Evolutionary conservation across 2,888 invertebrate species (phyloP).

Genomic region (Trachelus troglodyta): DNA sequence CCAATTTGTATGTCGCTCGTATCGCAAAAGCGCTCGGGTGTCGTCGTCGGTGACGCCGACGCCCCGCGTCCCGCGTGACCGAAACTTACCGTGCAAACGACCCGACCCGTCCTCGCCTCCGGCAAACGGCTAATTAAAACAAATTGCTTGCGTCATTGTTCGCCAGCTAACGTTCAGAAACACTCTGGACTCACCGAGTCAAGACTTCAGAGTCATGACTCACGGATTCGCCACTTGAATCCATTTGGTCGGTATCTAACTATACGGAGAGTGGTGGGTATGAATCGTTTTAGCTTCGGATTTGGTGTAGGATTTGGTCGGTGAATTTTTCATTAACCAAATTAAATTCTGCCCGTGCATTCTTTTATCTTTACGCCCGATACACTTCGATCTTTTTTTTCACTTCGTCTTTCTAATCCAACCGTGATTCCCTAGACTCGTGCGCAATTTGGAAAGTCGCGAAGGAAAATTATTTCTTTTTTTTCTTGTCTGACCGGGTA

Average conservation of each 20-base stretch:
- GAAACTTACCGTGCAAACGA: conserved; percentile 22
- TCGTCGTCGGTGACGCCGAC: conserved; percentile 19
- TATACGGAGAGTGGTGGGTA: neutral
- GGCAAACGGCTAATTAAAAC: conserved; percentile 37
- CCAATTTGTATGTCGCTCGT: conserved; percentile 43
- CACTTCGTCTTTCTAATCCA: too few species aligned
- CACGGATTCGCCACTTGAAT: neutral
- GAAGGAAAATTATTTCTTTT: neutral
- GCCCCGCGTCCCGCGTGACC: conserved; percentile 8
- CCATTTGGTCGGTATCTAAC: neutral
- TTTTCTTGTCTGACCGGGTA: neutral
- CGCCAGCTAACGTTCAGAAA: conserved; percentile 23
- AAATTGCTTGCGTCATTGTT: conserved; percentile 38
- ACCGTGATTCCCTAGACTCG: too few species aligned
- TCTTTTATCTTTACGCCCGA: neutral
- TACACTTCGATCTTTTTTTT: too few species aligned
- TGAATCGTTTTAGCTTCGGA: neutral
- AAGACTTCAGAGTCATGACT: neutral
- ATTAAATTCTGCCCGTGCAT: neutral
- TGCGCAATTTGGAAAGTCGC: too few species aligned
- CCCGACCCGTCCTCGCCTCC: conserved; percentile 18
- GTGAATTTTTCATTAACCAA: neutral
- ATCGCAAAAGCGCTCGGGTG: conserved; percentile 9
- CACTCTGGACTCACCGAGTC: neutral
- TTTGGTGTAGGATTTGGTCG: neutral